phyloP scores from a whole-genome alignment of 1,140 invertebrate genomes.

The Drosophila pseudoobscura region DNA sequence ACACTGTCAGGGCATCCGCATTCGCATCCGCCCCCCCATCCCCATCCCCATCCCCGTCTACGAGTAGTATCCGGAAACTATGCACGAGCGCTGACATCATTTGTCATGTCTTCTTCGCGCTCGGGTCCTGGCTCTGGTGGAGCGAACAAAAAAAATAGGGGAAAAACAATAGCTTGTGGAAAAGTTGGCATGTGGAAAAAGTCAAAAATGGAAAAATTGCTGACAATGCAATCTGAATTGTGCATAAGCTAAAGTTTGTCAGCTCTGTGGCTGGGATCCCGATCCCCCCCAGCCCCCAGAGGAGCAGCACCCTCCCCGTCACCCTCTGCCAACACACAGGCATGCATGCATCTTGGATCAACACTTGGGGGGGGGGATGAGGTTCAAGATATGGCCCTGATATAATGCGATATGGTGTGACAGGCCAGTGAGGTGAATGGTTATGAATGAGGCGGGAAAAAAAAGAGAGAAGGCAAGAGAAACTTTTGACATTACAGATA shows the following conservation, averaged over 20 bases:
- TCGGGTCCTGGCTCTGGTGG: conserved; percentile 7
- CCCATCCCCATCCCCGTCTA: neutral
- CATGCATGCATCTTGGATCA: conserved; percentile 36
- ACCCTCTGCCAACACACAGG: no score
- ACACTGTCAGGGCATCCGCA: conserved; percentile 35
- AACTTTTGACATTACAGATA: neutral
- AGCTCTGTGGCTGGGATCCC: conserved; percentile 7
- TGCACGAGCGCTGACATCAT: conserved; percentile 66
- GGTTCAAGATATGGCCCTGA: conserved; percentile 13
- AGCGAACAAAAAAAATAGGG: conserved; percentile 17
- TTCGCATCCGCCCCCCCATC: neutral
- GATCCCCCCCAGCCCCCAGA: neutral
- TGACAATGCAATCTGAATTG: conserved; percentile 69
- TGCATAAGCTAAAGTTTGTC: conserved; percentile 67
- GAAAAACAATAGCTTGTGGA: conserved; percentile 66
- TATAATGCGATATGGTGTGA: conserved; percentile 39
- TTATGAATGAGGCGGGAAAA: conserved; percentile 5
- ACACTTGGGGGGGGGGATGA: conserved; percentile 31
- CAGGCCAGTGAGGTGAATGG: conserved; percentile 41
- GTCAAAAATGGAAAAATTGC: conserved; percentile 64
- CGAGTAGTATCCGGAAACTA: conserved; percentile 47
- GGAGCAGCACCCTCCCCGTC: no score
- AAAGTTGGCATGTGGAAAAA: conserved; percentile 74
- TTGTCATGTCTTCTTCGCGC: conserved; percentile 61
- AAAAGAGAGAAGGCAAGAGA: neutral